Evolutionary conservation across 2,113 vertebrate genomes (phyloP), one percentile per base, ranked within the genome.

Genomic region (Onychostoma macrolepis): DNA sequence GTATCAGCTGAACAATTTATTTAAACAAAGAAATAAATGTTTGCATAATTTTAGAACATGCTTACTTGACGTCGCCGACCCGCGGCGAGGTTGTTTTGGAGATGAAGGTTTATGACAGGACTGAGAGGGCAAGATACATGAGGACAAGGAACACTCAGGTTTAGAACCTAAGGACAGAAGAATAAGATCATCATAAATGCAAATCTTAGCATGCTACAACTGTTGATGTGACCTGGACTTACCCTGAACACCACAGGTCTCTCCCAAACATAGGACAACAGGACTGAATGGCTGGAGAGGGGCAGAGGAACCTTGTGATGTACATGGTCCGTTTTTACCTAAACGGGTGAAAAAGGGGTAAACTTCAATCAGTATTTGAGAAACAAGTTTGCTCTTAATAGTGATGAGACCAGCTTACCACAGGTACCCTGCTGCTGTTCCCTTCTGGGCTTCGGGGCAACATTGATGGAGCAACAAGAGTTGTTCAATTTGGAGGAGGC

Each of bases 11-110:
- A 8, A 41, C 6, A 41, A 41, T 41, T 36, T 45, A 45, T 45
- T 45, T 45, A 45, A 45, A 2, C 11, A 17, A 17, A 48, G 33
- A 48, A 48, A 11, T 17, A 50, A 17, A 50, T 50, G 48, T 50
- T 17, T 50, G 48, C 13, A 50, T 13, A 48, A 10, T 3, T 76
- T 76, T 17, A 81, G 10, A 72, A 26, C 12, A 13, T 33, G 24
- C 91, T 92, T 86, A 94, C 94, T 87, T 6, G 3, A 41, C 28
- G 58, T 79, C 77, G 69, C 89, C 45, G 88, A 84, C 13, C 13
- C 61, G 53, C 74, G 84, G 1, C 4, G 83, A 65, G 86, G 85
- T 89, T 90, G 88, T 78, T 85, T 85, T 12, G 89, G 80, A 85
- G 78, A 50, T 17, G 84, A 86, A 67, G 88, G 85, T 33, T 12